Evolutionary conservation across 2,888 invertebrate species (phyloP).

Genomic region (Uloborus plumipes): DNA sequence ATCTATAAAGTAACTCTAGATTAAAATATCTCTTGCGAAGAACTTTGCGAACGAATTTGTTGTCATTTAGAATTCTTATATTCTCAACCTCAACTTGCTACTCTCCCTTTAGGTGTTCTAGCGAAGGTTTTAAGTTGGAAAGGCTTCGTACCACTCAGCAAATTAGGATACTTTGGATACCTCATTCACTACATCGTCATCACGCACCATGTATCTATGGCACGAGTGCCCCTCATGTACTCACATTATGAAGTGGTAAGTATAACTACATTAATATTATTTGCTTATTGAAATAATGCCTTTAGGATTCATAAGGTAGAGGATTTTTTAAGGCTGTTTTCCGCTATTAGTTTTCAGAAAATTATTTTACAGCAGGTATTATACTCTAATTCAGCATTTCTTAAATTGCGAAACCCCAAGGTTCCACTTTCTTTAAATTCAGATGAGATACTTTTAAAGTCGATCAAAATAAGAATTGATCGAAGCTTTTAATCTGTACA

Average conservation of each 20-base stretch:
- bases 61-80: neutral
- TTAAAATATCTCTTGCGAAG: neutral
- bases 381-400: too few relatives aligned
- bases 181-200: slow-evolving; percentile 55
- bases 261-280: neutral
- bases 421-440: too few relatives aligned
- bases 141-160: slow-evolving; percentile 40
- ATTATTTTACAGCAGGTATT: too few relatives aligned
- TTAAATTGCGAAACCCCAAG: too few relatives aligned
- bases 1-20: too few relatives aligned
- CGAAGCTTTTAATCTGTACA: too few relatives aligned
- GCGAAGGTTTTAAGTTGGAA: slow-evolving; percentile 41
- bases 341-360: too few relatives aligned
- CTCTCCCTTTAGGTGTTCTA: slow-evolving; percentile 26
- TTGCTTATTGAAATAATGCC: too few relatives aligned
- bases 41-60: neutral
- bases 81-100: neutral
- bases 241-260: slow-evolving; percentile 54
- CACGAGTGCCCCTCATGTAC: slow-evolving; percentile 24
- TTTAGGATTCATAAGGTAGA: neutral
- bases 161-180: slow-evolving; percentile 56
- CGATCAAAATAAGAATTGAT: too few relatives aligned
- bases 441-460: too few relatives aligned
- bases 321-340: neutral
- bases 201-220: slow-evolving; percentile 34